Conservation (phyloP, 1,140 invertebrate genomes). For the Rhynchophorus ferrugineus region DNA sequence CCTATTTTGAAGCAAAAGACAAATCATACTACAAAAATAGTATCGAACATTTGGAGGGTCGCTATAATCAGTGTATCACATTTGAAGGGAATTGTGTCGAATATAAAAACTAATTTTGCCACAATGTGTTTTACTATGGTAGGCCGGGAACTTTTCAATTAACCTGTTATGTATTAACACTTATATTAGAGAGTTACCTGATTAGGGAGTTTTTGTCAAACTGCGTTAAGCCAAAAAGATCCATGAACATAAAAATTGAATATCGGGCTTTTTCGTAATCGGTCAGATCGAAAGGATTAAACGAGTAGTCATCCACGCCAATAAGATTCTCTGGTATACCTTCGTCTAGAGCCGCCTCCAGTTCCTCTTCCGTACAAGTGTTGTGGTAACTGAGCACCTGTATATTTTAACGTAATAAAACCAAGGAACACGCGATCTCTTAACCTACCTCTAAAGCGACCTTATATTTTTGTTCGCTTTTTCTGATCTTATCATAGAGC, state of each 20-base stretch:
- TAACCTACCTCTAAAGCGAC: slow-evolving; percentile 47
- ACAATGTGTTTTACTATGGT: too few species aligned
- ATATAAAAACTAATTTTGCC: too few species aligned
- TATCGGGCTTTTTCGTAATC: slow-evolving; percentile 62
- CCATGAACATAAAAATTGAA: slow-evolving; percentile 71
- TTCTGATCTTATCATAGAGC: slow-evolving; percentile 73
- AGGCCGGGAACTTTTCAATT: too few species aligned
- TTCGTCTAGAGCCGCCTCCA: slow-evolving; percentile 45
- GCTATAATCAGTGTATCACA: too few species aligned
- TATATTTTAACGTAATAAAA: neutral
- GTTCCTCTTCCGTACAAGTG: slow-evolving; percentile 65
- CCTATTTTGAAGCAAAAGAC: too few species aligned
- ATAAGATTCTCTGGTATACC: slow-evolving; percentile 38
- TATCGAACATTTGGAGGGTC: too few species aligned
- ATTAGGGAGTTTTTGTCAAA: slow-evolving; percentile 58
- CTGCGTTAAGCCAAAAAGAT: slow-evolving; percentile 44
- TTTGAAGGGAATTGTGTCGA: too few species aligned
- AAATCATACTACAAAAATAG: too few species aligned
- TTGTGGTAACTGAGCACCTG: slow-evolving; percentile 78
- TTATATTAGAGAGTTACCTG: too few species aligned
- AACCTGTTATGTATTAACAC: too few species aligned
- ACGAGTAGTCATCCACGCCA: slow-evolving; percentile 55
- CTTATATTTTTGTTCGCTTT: slow-evolving; percentile 76
- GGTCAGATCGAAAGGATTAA: slow-evolving; percentile 61
- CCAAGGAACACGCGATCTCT: neutral